A percentile compares a stretch with the other conserved stretches of the same genome.
Evolutionary conservation across 2,797 vertebrate species (phyloP).

Genomic region (Schizopygopsis malacanthus): DNA sequence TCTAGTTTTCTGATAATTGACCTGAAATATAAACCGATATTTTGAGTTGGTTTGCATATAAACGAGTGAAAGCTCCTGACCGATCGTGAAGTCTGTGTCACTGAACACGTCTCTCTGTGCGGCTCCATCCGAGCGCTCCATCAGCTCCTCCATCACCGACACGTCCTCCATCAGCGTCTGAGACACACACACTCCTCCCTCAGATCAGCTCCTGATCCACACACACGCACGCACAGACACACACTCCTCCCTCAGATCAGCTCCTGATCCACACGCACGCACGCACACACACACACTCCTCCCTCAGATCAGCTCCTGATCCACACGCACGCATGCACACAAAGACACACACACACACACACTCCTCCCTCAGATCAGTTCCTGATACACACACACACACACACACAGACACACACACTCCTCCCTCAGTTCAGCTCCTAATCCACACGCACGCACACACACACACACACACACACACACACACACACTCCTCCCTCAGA

Average conservation of each 20-base stretch:
- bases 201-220: too few relatives aligned
- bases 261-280: not conserved
- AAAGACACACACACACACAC: too few relatives aligned
- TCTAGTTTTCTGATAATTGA: not conserved
- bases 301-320: too few relatives aligned
- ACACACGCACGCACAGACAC: not conserved
- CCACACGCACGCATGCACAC: too few relatives aligned
- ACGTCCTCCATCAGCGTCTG: not conserved
- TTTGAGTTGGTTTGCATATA: not conserved
- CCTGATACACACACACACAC: too few relatives aligned
- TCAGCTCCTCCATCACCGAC: constrained; percentile 16
- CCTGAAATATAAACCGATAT: not conserved
- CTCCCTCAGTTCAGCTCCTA: too few relatives aligned
- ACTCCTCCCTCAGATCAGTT: too few relatives aligned
- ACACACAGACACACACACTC: too few relatives aligned
- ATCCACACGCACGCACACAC: too few relatives aligned
- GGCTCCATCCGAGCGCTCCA: constrained; percentile 48
- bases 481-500: too few relatives aligned
- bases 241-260: not conserved
- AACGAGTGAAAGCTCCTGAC: constrained; percentile 51
- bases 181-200: not conserved
- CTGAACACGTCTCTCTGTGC: constrained; percentile 62
- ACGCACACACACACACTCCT: not conserved
- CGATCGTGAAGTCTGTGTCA: constrained; percentile 79
- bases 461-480: too few relatives aligned